Evolutionary conservation across 2,888 invertebrate species (phyloP).

Genomic region (Sesia apiformis): DNA sequence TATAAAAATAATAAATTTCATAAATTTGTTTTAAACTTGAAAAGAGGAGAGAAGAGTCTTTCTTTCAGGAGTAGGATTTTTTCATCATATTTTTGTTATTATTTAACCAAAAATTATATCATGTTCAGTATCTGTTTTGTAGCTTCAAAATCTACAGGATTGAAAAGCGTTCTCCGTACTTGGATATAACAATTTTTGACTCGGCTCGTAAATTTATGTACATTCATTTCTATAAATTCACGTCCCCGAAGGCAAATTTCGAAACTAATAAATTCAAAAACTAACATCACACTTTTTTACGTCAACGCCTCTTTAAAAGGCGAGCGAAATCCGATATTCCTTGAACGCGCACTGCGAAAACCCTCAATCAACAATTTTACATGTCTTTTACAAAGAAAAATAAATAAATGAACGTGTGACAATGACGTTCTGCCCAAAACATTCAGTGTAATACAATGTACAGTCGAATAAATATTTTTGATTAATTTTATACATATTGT

Average conservation of each 20-base stretch:
- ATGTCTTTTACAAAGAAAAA: not conserved
- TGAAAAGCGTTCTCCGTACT: too few relatives aligned
- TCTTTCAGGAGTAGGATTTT: too few relatives aligned
- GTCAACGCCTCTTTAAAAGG: constrained; percentile 19
- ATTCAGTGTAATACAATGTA: not conserved
- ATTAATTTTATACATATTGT: not conserved
- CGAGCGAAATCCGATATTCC: constrained; percentile 17
- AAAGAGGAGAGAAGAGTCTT: too few relatives aligned
- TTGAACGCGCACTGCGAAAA: constrained; percentile 4
- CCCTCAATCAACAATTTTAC: constrained; percentile 5
- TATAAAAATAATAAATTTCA: too few relatives aligned
- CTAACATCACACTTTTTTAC: constrained; percentile 8
- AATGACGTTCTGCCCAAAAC: not conserved
- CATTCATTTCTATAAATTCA: constrained; percentile 7
- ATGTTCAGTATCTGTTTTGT: too few relatives aligned
- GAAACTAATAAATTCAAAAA: not conserved
- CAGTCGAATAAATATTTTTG: not conserved
- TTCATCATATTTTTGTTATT: too few relatives aligned
- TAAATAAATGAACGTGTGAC: not conserved
- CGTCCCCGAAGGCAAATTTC: not conserved
- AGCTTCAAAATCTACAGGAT: too few relatives aligned
- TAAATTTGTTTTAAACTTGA: too few relatives aligned
- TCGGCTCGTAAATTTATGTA: not conserved
- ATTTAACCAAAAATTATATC: too few relatives aligned
- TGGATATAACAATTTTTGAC: too few relatives aligned